Percentiles rank a stretch among this genome's conserved stretches.
Conservation (phyloP, 2,888 invertebrate genomes). For the Xanthorhoe spadicearia region DNA sequence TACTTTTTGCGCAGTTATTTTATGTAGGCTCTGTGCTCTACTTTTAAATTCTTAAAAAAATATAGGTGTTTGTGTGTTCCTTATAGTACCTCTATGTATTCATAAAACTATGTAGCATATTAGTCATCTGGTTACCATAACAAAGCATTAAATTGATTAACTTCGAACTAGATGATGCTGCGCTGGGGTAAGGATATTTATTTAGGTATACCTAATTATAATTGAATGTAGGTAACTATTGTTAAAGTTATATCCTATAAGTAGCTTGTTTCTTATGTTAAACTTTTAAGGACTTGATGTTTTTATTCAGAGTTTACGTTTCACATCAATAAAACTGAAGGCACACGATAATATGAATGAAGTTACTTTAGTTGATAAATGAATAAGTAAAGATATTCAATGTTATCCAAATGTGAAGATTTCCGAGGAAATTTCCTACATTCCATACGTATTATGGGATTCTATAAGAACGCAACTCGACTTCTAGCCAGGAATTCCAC, state of each 20-base stretch:
- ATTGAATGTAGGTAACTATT: neutral
- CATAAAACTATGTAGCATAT: too few relatives aligned
- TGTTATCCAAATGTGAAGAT: conserved; percentile 58
- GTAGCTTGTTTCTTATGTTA: neutral
- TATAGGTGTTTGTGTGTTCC: too few relatives aligned
- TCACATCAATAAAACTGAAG: neutral
- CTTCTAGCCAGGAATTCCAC: conserved; percentile 55
- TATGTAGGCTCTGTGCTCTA: neutral
- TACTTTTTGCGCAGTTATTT: conserved; percentile 7
- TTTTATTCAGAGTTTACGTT: neutral
- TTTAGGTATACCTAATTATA: too few relatives aligned
- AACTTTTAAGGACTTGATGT: neutral
- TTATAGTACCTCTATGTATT: too few relatives aligned
- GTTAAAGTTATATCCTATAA: neutral
- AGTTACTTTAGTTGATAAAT: conserved; percentile 13
- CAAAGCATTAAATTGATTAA: too few relatives aligned
- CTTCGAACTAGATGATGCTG: too few relatives aligned
- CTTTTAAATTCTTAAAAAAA: too few relatives aligned
- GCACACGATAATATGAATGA: neutral
- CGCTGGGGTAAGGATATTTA: too few relatives aligned
- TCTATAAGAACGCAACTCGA: conserved; percentile 45
- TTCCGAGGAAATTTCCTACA: conserved; percentile 65
- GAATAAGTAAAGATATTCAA: conserved; percentile 43
- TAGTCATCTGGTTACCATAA: too few relatives aligned
- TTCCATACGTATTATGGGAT: conserved; percentile 47